These are phyloP conservation scores for Phaethornis superciliosus DNA, from an alignment of 2,113 vertebrate genomes.

Conservation along the genomic window DNA sequence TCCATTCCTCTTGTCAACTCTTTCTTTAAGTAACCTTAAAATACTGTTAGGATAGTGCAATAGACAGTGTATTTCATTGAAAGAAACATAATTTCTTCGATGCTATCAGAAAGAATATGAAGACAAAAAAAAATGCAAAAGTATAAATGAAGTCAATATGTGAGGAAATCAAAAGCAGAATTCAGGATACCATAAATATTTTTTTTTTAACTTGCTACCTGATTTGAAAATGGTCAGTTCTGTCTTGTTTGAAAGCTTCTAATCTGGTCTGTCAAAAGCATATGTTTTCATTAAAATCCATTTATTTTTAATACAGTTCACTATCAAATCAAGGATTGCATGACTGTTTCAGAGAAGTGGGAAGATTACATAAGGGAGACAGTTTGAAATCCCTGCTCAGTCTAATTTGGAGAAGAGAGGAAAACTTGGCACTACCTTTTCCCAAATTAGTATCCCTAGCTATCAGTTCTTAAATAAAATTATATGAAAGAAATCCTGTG, in stretches of 20 bases:
- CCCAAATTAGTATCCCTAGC: neutral
- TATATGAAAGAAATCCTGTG: neutral
- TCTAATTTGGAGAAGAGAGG: neutral
- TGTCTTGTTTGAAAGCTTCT: neutral
- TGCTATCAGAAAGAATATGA: neutral
- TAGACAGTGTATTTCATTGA: neutral
- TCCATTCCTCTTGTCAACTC: neutral
- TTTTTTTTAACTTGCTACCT: neutral
- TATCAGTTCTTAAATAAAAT: neutral
- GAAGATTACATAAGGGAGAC: neutral
- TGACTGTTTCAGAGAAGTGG: neutral
- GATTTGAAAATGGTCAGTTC: neutral
- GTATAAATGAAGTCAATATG: neutral
- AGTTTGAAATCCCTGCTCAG: neutral
- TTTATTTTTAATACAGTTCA: neutral
- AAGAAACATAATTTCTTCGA: neutral
- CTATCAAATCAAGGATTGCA: neutral
- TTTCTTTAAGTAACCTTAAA: neutral
- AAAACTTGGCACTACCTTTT: neutral
- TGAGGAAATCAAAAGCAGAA: neutral
- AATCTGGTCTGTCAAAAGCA: neutral
- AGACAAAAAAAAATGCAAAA: neutral
- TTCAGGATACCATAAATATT: neutral
- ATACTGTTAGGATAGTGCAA: neutral
- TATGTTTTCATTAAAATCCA: neutral